Percentiles rank a stretch among this genome's conserved stretches.
Conservation (phyloP, 1,140 invertebrate genomes). For the Phymastichus coffea region DNA sequence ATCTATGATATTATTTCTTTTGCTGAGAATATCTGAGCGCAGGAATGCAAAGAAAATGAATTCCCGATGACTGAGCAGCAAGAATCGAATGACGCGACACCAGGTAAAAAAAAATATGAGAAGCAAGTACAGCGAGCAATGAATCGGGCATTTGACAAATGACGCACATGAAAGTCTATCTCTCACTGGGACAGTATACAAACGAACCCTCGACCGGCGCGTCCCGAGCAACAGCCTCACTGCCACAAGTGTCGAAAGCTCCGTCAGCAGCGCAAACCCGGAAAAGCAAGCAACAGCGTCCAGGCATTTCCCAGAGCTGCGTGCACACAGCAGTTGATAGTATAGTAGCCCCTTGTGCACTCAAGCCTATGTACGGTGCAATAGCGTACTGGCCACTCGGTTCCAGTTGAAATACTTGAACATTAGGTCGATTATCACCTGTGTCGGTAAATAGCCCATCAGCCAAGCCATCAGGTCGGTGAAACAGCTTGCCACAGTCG, state of each 20-base stretch:
- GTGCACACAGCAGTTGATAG: too few relatives aligned
- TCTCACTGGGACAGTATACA: too few relatives aligned
- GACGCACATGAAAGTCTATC: slow-evolving; percentile 2
- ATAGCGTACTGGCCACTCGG: not conserved
- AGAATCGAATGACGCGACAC: not conserved
- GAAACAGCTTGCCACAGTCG: not conserved
- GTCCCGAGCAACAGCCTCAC: not conserved
- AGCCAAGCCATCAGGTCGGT: not conserved
- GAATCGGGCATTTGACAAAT: slow-evolving; percentile 8
- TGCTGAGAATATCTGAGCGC: too few relatives aligned
- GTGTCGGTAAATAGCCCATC: slow-evolving; percentile 11
- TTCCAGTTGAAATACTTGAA: slow-evolving; percentile 4
- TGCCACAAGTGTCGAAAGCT: slow-evolving; percentile 12
- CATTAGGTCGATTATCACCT: slow-evolving; percentile 13
- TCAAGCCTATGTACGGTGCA: not conserved
- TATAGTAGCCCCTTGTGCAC: not conserved
- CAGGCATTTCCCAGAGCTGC: too few relatives aligned
- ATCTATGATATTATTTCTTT: too few relatives aligned
- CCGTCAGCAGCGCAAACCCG: not conserved
- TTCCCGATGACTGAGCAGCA: too few relatives aligned
- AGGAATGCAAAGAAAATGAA: too few relatives aligned
- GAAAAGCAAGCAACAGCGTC: too few relatives aligned
- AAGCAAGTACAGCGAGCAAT: not conserved
- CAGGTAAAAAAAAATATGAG: not conserved
- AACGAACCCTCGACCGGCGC: too few relatives aligned